A percentile compares a stretch with the other conserved stretches of the same genome.
Evolutionary conservation across 2,113 vertebrate genomes (phyloP).

Genomic region (Tinamus guttatus): DNA sequence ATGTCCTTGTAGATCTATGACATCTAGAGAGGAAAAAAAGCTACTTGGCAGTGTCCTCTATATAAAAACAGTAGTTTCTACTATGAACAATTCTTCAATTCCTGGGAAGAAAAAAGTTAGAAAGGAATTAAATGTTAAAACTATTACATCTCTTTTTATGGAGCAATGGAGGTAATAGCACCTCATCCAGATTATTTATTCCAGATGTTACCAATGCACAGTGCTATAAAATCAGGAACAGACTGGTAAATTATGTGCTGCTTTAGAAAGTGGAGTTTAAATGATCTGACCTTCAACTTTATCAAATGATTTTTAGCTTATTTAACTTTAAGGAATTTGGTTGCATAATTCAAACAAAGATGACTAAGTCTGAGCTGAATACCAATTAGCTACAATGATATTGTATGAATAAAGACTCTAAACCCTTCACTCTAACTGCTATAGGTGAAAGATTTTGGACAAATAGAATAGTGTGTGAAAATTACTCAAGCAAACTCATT

Average conservation of each 20-base stretch:
- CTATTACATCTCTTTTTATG: neutral
- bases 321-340: neutral
- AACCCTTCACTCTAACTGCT: neutral
- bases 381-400: neutral
- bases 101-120: neutral
- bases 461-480: neutral
- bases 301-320: neutral
- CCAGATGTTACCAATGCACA: neutral
- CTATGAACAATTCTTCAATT: neutral
- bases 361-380: neutral
- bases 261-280: neutral
- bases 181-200: neutral
- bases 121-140: neutral
- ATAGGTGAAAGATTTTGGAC: neutral
- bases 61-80: neutral
- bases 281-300: neutral
- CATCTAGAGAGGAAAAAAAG: neutral
- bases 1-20: neutral
- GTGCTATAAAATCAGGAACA: neutral
- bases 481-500: neutral
- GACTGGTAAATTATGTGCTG: neutral
- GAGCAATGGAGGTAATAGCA: neutral
- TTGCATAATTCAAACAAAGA: neutral
- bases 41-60: accelerated
- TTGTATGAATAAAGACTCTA: neutral